phyloP scores from a whole-genome alignment of 2,113 vertebrate species.

The Rhombomys opimus region DNA sequence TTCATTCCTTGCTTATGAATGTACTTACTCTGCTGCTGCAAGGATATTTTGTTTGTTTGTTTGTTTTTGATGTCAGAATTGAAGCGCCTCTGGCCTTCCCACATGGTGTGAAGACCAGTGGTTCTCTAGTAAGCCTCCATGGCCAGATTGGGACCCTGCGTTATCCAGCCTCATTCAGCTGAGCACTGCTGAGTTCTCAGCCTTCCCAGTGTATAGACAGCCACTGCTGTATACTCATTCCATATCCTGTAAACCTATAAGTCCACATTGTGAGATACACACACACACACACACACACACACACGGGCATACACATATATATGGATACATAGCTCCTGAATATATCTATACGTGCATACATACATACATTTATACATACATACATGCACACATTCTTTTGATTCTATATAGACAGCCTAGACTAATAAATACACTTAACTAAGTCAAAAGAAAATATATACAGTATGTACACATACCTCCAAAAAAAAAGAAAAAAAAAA shows the following conservation, averaged over 20 bases:
- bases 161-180: background rate
- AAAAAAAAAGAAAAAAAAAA: background rate
- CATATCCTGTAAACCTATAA: background rate
- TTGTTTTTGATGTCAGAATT: background rate
- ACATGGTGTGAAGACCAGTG: background rate
- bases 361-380: too few relatives aligned
- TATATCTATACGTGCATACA: background rate
- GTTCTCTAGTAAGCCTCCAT: background rate
- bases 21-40: background rate
- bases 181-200: background rate
- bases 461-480: background rate
- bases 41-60: background rate
- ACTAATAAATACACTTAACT: background rate
- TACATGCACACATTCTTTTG: background rate
- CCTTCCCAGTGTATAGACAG: background rate
- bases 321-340: too few relatives aligned
- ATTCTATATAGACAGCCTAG: background rate
- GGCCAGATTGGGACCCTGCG: background rate
- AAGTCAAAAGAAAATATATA: background rate
- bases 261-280: too few relatives aligned
- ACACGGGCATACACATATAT: too few relatives aligned
- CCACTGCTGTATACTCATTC: background rate
- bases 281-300: too few relatives aligned
- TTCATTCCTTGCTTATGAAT: background rate
- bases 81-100: background rate